phyloP scores from a whole-genome alignment of 1,140 invertebrate genomes.

The Himalopsyche phryganea region DNA sequence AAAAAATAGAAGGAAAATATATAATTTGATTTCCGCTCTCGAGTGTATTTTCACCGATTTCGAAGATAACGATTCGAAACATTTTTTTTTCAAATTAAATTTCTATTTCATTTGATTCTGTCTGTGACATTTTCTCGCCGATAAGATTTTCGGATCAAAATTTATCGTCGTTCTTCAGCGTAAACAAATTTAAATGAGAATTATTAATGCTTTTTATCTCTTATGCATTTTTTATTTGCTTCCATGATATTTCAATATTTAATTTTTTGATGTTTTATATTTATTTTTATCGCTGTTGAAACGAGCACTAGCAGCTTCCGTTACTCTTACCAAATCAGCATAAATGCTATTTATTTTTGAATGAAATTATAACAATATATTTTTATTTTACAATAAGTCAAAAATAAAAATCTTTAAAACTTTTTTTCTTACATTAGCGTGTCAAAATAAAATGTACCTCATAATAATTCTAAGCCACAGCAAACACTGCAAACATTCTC shows the following conservation, averaged over 20 bases:
- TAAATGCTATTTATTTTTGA: too few species aligned
- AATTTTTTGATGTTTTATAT: background rate
- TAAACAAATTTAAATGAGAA: conserved; percentile 1
- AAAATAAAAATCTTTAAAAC: too few species aligned
- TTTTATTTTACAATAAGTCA: too few species aligned
- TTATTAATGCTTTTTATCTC: conserved; percentile 1
- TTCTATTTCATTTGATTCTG: conserved; percentile 22
- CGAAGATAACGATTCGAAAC: conserved; percentile 20
- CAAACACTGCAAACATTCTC: too few species aligned
- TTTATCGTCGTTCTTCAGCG: background rate
- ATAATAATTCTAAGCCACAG: too few species aligned
- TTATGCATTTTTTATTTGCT: background rate
- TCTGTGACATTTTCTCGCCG: conserved; percentile 1
- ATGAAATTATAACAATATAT: too few species aligned
- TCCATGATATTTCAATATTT: background rate
- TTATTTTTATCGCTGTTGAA: too few species aligned
- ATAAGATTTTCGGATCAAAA: background rate
- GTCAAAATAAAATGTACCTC: too few species aligned
- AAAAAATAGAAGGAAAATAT: conserved; percentile 10
- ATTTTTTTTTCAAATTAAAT: conserved; percentile 30
- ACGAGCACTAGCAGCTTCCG: too few species aligned
- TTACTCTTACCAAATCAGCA: too few species aligned
- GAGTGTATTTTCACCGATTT: conserved; percentile 5
- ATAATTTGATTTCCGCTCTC: conserved; percentile 21
- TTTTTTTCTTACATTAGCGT: too few species aligned